Base-by-base conservation (phyloP, 2,888 invertebrate species). In the Automeris io region DNA sequence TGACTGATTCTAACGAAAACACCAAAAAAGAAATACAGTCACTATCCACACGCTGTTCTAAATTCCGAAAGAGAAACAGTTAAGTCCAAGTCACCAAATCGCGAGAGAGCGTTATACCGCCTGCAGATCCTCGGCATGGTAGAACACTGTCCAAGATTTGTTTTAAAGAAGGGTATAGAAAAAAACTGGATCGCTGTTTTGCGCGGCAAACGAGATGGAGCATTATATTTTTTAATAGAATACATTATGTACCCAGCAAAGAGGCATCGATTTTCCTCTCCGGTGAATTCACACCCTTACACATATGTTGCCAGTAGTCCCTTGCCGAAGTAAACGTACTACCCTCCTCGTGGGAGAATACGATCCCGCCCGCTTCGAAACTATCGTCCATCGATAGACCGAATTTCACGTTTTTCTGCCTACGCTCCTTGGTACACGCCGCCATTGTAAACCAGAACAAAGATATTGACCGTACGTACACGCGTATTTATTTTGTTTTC, bases 261-360 rank as follows among this genome's bases (percentile, higher is more conserved):
- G 63, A 47, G n/a, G 58, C 39, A 21, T 71, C 65, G 2, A 46
- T 41, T 9, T 46, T 55, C 7, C 45, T 41, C 4, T 64, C 69
- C 2, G 57, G 41, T 8, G 57, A 42, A 16, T 21, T 5, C 0
- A 46, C 46, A 2, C 45, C 42, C 18, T 42, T 46, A 39, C 70
- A 70, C 57, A 68, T 65, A 18, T 71, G 71, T 42, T 73, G 64
- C 83, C 83, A 85, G 44, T 83, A 85, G 33, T 81, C 74, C 8
- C 80, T 48, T 0, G 80, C 65, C 0, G 74, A 75, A 21, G 42
- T 58, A 40, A 83, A 85, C 5, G 65, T 51, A 33, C 39, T 67
- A 0, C 69, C 78, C 32, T 76, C 79, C 6, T 77, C 76, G 1
- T 53, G 47, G 0, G 59, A 51, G 12, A 54, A 59, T 2, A 47